A percentile compares a stretch with the other conserved stretches of the same genome.
phyloP scores from a whole-genome alignment of 2,797 vertebrate genomes.

The Arrhamphus sclerolepis region DNA sequence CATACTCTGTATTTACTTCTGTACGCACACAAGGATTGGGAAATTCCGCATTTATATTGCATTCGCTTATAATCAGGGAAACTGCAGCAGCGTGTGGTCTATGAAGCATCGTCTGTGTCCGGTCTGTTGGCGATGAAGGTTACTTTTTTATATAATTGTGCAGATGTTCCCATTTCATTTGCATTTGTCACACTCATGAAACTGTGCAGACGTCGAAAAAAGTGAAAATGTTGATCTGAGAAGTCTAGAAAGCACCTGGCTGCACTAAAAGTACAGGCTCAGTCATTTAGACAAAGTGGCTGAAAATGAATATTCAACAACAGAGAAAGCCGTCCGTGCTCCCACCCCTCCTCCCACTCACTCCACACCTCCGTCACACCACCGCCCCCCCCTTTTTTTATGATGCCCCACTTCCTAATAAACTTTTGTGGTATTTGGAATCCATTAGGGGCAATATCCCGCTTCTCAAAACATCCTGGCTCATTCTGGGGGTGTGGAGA shows the following conservation, averaged over 20 bases:
- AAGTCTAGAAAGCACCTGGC: conserved; percentile 20
- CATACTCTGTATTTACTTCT: background rate
- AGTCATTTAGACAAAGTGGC: conserved; percentile 9
- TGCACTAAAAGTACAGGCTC: conserved; percentile 48
- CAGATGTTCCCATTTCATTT: conserved; percentile 43
- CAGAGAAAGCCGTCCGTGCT: conserved; percentile 46
- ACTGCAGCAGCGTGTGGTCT: conserved; percentile 4
- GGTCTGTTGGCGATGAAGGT: conserved; percentile 12
- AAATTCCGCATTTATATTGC: conserved; percentile 28
- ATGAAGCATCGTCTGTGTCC: background rate
- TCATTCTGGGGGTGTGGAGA: conserved; percentile 61
- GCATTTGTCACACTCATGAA: conserved; percentile 31
- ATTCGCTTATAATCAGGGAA: conserved; percentile 18
- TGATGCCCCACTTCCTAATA: conserved; percentile 80
- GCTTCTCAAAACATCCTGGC: conserved; percentile 83
- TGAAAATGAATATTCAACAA: conserved; percentile 53
- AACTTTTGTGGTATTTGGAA: conserved; percentile 85
- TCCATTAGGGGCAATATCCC: conserved; percentile 85
- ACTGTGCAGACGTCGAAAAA: conserved; percentile 13
- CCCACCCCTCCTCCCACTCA: conserved; percentile 14
- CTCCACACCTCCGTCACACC: conserved; percentile 18
- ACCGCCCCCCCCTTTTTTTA: conserved; percentile 72
- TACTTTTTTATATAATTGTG: conserved; percentile 8
- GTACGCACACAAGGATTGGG: conserved; percentile 5
- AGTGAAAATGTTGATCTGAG: conserved; percentile 13